Evolutionary conservation across 1,140 invertebrate species (phyloP).

Genomic region (Lasaia peninsularis): DNA sequence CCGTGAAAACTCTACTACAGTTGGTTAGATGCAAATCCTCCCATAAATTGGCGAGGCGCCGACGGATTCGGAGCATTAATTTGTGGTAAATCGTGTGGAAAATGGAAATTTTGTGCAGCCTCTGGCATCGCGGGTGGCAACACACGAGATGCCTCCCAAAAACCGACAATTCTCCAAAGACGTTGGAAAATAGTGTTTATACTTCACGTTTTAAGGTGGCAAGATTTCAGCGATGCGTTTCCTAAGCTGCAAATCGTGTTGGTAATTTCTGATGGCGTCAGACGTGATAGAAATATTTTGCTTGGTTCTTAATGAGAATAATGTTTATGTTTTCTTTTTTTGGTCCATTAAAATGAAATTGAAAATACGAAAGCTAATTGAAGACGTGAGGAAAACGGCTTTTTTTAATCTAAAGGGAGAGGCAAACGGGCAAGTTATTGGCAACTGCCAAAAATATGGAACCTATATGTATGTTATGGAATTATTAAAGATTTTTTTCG

Average conservation of each 20-base stretch:
- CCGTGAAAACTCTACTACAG: conserved; percentile 49
- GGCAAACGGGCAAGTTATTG: not conserved
- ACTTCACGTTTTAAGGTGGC: conserved; percentile 9
- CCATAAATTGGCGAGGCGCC: conserved; percentile 65
- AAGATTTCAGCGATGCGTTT: conserved; percentile 14
- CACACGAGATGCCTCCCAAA: conserved; percentile 26
- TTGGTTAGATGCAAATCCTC: conserved; percentile 64
- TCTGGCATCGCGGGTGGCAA: conserved; percentile 43
- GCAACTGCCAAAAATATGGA: too few species aligned
- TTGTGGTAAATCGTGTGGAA: conserved; percentile 73
- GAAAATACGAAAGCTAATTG: not conserved
- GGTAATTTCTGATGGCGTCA: conserved; percentile 23
- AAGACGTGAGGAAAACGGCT: not conserved
- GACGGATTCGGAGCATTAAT: conserved; percentile 71
- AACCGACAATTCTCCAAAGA: not conserved
- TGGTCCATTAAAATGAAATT: not conserved
- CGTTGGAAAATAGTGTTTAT: conserved; percentile 8
- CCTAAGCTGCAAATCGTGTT: conserved; percentile 11
- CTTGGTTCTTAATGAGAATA: conserved; percentile 32
- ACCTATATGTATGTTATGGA: too few species aligned
- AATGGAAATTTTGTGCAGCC: conserved; percentile 75
- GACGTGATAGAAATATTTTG: conserved; percentile 40
- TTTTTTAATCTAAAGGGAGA: not conserved
- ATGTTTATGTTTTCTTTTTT: conserved; percentile 24
- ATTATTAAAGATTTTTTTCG: too few species aligned